Base-by-base conservation (phyloP, 1,140 invertebrate species). In the Heliconius hermathena region DNA sequence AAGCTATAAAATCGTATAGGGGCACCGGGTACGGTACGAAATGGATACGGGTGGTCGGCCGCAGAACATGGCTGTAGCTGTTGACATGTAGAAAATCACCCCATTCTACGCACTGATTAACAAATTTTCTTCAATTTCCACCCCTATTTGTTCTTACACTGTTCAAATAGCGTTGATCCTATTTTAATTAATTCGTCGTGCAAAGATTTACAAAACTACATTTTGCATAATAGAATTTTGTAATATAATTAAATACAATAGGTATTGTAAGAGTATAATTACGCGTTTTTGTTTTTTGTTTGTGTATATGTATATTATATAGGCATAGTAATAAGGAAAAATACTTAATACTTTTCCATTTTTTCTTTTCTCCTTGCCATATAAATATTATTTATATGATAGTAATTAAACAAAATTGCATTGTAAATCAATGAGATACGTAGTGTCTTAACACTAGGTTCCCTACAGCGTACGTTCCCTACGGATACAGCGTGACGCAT, bases 51-150 rank as follows among this genome's bases (percentile, higher is more conserved):
- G 60, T 66, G 60, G 60, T 66, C 60, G 60, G 60, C 60, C 26
- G 22, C 60, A 66, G 60, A 29, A 66, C 60, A 16, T 66, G 11
- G 22, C 54, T 57, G 20, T 66, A 66, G 60, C 60, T 66, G 60
- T 66, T 66, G 60, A 66, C 60, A 66, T 66, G 60, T 66, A 29
- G 60, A 66, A 66, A 66, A 66, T 66, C 60, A 66, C 60, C 60
- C 60, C 60, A 66, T 66, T 66, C 60, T 8, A 66, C 22, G 60
- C 60, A 66, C 22, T 66, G 60, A 66, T 66, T 66, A 66, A 66
- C 60, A 66, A 66, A 66, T 66, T 66, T 66, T 66, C 60, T 66
- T 66, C 60, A 66, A 66, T 66, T 29, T 29, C 41, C 60, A 66
- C 60, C 60, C 60, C 60, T 66, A 66, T 66, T 66, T 66, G 60